A percentile compares a stretch with the other conserved stretches of the same genome.
Conservation (phyloP, 2,797 vertebrate species). For the Euphonia xanthogaster region DNA sequence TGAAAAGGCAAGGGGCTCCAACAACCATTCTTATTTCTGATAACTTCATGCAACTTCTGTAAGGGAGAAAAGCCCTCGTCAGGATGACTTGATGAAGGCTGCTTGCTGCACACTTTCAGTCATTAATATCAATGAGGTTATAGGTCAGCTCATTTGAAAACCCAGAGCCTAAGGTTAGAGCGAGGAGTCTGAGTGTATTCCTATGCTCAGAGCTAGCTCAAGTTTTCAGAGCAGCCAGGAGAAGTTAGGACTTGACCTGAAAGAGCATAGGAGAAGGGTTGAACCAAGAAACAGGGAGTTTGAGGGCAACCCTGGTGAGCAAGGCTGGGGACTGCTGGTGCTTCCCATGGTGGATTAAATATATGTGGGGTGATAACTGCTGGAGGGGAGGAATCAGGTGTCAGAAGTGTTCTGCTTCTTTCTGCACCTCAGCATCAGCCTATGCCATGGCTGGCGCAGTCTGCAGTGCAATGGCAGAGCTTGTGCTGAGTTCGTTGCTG, state of each 20-base stretch:
- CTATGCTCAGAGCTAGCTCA: background rate
- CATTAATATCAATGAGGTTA: background rate
- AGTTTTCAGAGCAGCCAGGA: background rate
- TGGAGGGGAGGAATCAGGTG: background rate
- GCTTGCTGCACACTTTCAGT: background rate
- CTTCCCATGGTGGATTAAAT: background rate
- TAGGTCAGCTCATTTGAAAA: constrained; percentile 18
- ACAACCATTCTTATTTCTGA: background rate
- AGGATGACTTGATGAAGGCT: background rate
- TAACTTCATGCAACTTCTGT: background rate
- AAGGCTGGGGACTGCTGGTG: background rate
- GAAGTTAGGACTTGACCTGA: background rate
- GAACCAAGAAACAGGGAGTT: background rate
- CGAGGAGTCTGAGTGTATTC: background rate
- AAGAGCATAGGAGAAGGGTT: background rate
- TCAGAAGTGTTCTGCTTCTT: background rate
- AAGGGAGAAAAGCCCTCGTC: background rate
- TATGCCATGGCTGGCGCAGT: background rate
- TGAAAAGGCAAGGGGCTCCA: background rate
- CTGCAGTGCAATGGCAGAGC: background rate
- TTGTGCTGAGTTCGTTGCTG: background rate
- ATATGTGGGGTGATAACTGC: fast-evolving
- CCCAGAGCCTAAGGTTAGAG: background rate
- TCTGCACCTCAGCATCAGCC: background rate
- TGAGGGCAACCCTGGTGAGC: background rate